A percentile compares a stretch with the other conserved stretches of the same genome.
Evolutionary conservation across 2,888 invertebrate genomes (phyloP).

Genomic region (Eustalomyia histrio): DNA sequence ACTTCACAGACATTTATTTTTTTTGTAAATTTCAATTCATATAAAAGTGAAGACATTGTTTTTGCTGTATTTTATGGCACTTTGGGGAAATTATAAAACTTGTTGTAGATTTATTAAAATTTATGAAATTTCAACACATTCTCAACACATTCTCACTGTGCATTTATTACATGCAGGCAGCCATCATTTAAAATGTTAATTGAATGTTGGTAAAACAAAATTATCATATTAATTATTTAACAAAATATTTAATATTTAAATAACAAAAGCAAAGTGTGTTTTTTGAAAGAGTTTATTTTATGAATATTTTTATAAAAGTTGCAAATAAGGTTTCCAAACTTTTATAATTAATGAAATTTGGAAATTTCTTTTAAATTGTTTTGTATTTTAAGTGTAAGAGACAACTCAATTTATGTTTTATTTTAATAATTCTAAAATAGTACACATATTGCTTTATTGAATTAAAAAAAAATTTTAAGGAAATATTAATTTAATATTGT

Average conservation of each 20-base stretch:
- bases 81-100: slow-evolving; percentile 52
- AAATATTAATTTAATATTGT: no score
- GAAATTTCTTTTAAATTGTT: no score
- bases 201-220: slow-evolving; percentile 6
- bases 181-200: slow-evolving; percentile 35
- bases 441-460: no score
- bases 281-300: background rate
- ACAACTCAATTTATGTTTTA: no score
- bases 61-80: slow-evolving; percentile 35
- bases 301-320: background rate
- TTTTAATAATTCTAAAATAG: no score
- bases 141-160: background rate
- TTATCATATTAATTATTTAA: slow-evolving; percentile 8
- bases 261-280: background rate
- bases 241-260: background rate
- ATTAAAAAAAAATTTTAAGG: no score
- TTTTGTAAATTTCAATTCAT: slow-evolving; percentile 30
- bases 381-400: no score
- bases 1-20: no score
- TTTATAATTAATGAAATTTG: no score
- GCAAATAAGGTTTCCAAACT: no score
- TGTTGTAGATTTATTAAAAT: slow-evolving; percentile 36
- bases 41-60: slow-evolving; percentile 32
- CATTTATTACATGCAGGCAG: no score
- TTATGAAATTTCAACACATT: slow-evolving; percentile 22